Evolutionary conservation across 2,888 invertebrate species (phyloP), one percentile per base, ranked within the genome.

Genomic region (Acleris laterana): DNA sequence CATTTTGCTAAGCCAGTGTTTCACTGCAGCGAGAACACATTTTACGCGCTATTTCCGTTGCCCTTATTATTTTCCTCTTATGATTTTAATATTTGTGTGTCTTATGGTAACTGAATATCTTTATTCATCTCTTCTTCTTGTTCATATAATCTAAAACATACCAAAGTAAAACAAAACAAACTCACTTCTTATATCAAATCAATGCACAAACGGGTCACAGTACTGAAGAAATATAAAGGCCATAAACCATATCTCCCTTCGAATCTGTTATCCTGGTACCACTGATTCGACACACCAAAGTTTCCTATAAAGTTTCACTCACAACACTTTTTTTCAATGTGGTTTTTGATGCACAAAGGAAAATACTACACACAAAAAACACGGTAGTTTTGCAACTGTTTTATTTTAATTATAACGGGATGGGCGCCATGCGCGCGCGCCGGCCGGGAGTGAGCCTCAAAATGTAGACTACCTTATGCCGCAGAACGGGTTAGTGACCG

Each of bases 221-320:
- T 42, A 60, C 49, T 60, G 57, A 55, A 51, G 63, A 44, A 56
- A 63, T 53, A 60, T 59, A 68, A 68, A 69, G 67, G 55, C 55
- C 52, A 56, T 22, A 53, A 49, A 44, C 19, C 38, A 68, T 72
- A 79, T 78, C 77, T 72, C 79, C 78, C 80, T 80, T 79, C 77
- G 67, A 82, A 83, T 81, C 77, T 78, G 66, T 5, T 53, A 38
- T 70, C 76, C 76, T 77, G 63, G 75, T 78, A 75, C 68, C 60
- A 48, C 55, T 16, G 53, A 62, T 57, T 57, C 51, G 5, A 51
- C 44, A 61, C 51, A 61, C 44, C 11, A 28, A 42, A 51, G 22
- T 50, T 51, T 28, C 19, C 13, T 59, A 13, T 9, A 38, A 50
- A 58, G 32, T 38, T 42, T 44, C 19, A 51, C 46, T 32, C 46